Base-by-base conservation (phyloP, 2,797 vertebrate species). In the Hybognathus amarus region DNA sequence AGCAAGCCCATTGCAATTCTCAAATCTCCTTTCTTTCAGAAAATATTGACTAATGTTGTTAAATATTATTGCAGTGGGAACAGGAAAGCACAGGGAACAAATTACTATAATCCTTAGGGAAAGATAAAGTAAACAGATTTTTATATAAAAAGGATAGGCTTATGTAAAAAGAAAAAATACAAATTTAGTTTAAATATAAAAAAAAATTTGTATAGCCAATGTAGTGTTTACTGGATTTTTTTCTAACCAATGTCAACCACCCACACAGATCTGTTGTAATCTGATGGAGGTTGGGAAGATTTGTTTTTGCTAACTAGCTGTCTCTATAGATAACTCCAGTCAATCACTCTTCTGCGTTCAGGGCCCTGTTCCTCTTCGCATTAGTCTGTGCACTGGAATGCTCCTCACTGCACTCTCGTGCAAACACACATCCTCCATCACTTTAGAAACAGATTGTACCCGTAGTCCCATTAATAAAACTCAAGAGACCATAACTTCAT, bases 241-340 rank as follows among this genome's bases (percentile, higher is more conserved):
- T 40, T 22, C 24, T 22, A 70, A 79, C 20, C 36, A 85, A 83
- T 67, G 36, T 66, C 50, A 77, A 40, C 5, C 69, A 12, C 50
- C 61, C 38, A 50, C 68, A 59, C 73, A 71, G 70, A 68, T 63
- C 2, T 1, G 20, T 68, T 83, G 13, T 86, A 89, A 89, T 90
- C 90, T 47, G 64, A 89, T 89, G 86, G 75, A 22, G n/a, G n/a
- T 17, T 15, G 12, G 36, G 27, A 90, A 71, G 82, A 80, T 81
- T 86, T 69, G 70, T 80, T 42, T 68, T 87, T 54, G 40, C 79
- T 78, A 77, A 68, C 88, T 84, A 77, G 52, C 77, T 30, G 40
- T 76, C 82, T 63, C 82, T 85, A 81, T 82, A 85, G 82, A 85
- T 67, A 74, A 61, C 61, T 77, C 74, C 59, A 22, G 54, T 85